phyloP scores from a whole-genome alignment of 2,113 vertebrate species.

The Ibidorhyncha struthersii region DNA sequence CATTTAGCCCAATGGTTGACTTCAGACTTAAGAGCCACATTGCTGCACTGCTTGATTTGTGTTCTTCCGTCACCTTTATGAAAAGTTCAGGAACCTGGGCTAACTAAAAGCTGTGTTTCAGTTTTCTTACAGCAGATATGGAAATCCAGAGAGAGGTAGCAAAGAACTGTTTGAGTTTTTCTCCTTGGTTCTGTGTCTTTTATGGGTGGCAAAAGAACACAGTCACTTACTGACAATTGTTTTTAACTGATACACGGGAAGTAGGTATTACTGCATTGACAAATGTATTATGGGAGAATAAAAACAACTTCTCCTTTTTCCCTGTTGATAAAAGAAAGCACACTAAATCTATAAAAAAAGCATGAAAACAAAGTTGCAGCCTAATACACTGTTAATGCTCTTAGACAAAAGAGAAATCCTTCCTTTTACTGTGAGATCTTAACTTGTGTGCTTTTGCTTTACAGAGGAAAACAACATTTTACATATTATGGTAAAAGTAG shows the following conservation, averaged over 20 bases:
- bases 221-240: neutral
- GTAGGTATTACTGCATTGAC: neutral
- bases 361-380: neutral
- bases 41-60: neutral
- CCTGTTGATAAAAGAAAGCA: neutral
- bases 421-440: neutral
- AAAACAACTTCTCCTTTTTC: neutral
- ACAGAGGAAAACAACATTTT: constrained; percentile 97
- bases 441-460: neutral
- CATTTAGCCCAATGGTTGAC: neutral
- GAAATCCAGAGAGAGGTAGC: neutral
- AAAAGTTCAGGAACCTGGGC: neutral
- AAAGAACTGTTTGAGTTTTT: neutral
- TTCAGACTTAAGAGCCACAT: neutral
- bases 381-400: neutral
- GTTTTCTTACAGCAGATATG: neutral
- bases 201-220: neutral
- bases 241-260: neutral
- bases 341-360: neutral
- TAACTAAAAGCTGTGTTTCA: neutral
- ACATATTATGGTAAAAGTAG: constrained; percentile 98
- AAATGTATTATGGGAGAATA: neutral
- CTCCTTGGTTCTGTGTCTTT: neutral
- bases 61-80: neutral
- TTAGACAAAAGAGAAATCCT: neutral